Evolutionary conservation across 2,797 vertebrate genomes (phyloP).

Genomic region (Phataginus tetradactyla): DNA sequence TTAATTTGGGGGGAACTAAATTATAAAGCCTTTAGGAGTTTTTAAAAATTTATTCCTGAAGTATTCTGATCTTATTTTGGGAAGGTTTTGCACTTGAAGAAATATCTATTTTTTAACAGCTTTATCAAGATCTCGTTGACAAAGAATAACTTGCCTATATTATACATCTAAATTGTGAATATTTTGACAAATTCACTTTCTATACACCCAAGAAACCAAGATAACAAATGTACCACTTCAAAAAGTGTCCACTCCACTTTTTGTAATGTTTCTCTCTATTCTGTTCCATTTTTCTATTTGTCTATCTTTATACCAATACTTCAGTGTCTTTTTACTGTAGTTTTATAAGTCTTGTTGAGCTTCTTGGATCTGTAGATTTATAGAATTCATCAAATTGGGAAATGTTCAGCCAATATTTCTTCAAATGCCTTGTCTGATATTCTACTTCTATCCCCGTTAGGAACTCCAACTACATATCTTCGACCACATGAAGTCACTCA

Average conservation of each 20-base stretch:
- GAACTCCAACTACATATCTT: neutral
- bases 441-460: neutral
- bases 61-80: neutral
- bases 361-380: neutral
- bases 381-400: neutral
- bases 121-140: neutral
- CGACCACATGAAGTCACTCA: neutral
- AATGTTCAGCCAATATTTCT: neutral
- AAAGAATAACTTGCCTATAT: neutral
- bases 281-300: neutral
- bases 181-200: neutral
- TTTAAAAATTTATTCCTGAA: neutral
- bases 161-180: neutral
- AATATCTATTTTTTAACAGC: neutral
- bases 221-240: neutral
- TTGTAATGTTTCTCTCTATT: neutral
- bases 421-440: neutral
- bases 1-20: neutral
- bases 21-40: neutral
- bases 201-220: neutral
- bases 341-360: neutral
- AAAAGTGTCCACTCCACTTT: neutral
- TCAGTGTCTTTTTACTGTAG: neutral
- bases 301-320: neutral
- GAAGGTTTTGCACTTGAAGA: neutral